Evolutionary conservation across 2,797 vertebrate genomes (phyloP).

Genomic region (Hipposideros larvatus): DNA sequence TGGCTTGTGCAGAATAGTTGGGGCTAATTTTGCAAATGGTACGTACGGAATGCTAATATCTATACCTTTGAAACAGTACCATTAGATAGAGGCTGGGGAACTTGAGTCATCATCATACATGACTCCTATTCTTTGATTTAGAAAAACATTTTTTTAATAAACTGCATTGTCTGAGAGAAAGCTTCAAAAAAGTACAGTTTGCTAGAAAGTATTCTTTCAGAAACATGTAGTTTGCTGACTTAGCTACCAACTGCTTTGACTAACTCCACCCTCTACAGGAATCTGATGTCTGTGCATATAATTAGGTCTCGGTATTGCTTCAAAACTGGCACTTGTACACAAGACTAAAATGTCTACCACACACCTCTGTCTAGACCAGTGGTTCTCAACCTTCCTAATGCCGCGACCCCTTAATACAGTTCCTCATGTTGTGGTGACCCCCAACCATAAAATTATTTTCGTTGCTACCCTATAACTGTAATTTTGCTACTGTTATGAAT

Average conservation of each 20-base stretch:
- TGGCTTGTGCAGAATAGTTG: neutral
- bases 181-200: neutral
- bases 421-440: too few species aligned
- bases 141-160: conserved; percentile 11
- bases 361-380: neutral
- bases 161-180: neutral
- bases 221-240: neutral
- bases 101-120: neutral
- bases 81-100: neutral
- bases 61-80: neutral
- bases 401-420: too few species aligned
- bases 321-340: neutral
- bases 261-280: neutral
- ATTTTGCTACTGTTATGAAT: too few species aligned
- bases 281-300: neutral
- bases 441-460: too few species aligned
- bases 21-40: neutral
- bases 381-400: too few species aligned
- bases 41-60: neutral
- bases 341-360: neutral
- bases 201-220: conserved; percentile 5
- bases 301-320: neutral
- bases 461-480: too few species aligned
- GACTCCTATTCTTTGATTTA: neutral
- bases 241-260: neutral